Evolutionary conservation across 2,888 invertebrate genomes (phyloP).

Genomic region (Flexamia atlantica): DNA sequence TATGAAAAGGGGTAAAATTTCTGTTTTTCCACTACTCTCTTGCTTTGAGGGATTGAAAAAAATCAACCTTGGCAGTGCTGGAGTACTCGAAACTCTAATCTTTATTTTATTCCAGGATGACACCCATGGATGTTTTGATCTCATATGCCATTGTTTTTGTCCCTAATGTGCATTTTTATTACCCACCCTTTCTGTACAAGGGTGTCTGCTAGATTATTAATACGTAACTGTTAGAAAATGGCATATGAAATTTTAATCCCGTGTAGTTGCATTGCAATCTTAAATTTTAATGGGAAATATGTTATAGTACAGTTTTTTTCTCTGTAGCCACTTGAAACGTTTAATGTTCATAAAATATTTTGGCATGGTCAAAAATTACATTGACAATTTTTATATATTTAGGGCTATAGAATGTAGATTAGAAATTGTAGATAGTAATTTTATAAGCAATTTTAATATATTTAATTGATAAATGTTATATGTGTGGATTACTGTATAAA

Average conservation of each 20-base stretch:
- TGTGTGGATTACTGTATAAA: neutral
- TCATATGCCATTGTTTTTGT: constrained; percentile 39
- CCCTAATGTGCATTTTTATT: constrained; percentile 21
- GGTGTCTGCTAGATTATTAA: constrained; percentile 48
- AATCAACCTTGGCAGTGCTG: neutral
- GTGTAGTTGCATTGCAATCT: neutral
- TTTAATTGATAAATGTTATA: neutral
- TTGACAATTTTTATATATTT: neutral
- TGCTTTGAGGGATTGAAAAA: no score
- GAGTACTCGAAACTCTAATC: neutral
- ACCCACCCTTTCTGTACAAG: constrained; percentile 44
- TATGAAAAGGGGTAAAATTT: no score
- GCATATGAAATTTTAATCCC: constrained; percentile 31
- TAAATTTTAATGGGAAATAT: neutral
- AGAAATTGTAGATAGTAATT: neutral
- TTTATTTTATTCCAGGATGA: constrained; percentile 7
- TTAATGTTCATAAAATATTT: neutral
- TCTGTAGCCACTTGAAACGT: neutral
- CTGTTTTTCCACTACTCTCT: no score
- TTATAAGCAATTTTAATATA: neutral
- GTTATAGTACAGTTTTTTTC: neutral
- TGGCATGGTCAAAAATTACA: neutral
- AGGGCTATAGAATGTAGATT: neutral
- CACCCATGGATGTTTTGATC: constrained; percentile 14
- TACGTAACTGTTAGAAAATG: constrained; percentile 12